Base-by-base conservation (phyloP, 2,888 invertebrate species). In the Tenthredo mesomela region DNA sequence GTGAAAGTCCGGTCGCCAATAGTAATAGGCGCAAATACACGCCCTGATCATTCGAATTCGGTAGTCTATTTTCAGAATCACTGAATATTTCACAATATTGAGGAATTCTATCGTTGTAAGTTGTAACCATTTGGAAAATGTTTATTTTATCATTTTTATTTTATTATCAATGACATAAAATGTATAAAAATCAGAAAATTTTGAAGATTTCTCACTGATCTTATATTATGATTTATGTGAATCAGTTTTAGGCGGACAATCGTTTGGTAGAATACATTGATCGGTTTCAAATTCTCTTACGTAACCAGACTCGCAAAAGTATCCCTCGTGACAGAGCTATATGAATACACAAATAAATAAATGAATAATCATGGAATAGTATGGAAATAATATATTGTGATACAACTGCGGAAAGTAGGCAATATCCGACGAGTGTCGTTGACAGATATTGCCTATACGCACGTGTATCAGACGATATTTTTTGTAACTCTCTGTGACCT, bases 251-350 rank as follows among this genome's bases (percentile, higher is more conserved):
- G 67, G 15, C 33, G 29, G 67, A 15, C 67, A 67, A 67, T 67
- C 33, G 33, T 18, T 67, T 18, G 33, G 67, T 33, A 67, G 67
- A 67, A 67, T 67, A 67, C 67, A 67, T 33, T 67, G 67, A 67
- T 67, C 67, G 33, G 33, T 67, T 67, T 33, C 6, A 18, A 67
- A 33, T 18, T 67, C 67, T 18, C 67, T 67, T 12, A 67, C 67
- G 33, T 67, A 67, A 67, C 67, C 67, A 67, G 67, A 67, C 33
- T 33, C 67, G 67, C 67, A 67, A 18, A 67, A 67, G 33, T 67
- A 67, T 67, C 67, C 67, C 25, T 67, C 67, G 6, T 67, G 67
- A 33, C 67, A 67, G 6, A 67, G 67, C 67, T 67, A 12, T 33
- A 18, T 4, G 2, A 6, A 18, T 61, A 33, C 25, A 67, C 7